A percentile compares a stretch with the other conserved stretches of the same genome.
Evolutionary conservation across 2,797 vertebrate species (phyloP).

Genomic region (Urocyon cinereoargenteus): DNA sequence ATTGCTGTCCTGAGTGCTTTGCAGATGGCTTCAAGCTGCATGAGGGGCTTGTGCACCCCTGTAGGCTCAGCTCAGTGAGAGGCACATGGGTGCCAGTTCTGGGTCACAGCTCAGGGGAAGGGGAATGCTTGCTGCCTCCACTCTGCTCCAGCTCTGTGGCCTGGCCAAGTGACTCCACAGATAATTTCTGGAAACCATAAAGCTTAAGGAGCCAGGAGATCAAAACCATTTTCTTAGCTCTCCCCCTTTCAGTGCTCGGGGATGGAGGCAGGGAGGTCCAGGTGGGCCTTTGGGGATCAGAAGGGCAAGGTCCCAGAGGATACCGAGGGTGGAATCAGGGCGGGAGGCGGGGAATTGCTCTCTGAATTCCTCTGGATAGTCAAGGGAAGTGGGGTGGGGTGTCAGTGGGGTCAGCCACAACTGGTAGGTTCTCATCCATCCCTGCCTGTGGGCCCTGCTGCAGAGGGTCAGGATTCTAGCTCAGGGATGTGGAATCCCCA

Average conservation of each 20-base stretch:
- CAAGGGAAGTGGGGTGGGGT: rapidly evolving
- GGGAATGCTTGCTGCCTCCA: background rate
- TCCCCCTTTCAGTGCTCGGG: too few relatives aligned
- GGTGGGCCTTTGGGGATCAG: background rate
- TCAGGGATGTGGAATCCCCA: background rate
- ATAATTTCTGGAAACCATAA: background rate
- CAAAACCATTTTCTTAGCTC: background rate
- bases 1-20: rapidly evolving
- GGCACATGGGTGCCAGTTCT: background rate
- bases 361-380: background rate
- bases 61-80: background rate
- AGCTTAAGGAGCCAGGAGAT: background rate
- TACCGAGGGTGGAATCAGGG: background rate
- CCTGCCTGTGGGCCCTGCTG: background rate
- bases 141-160: background rate
- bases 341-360: background rate
- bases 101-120: background rate
- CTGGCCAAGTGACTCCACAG: background rate
- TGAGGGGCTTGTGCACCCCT: background rate
- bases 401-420: background rate
- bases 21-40: background rate
- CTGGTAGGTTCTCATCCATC: rapidly evolving
- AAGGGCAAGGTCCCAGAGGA: background rate
- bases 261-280: background rate
- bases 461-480: background rate